Evolutionary conservation across 2,113 vertebrate genomes (phyloP).

Genomic region (Plestiodon gilberti): DNA sequence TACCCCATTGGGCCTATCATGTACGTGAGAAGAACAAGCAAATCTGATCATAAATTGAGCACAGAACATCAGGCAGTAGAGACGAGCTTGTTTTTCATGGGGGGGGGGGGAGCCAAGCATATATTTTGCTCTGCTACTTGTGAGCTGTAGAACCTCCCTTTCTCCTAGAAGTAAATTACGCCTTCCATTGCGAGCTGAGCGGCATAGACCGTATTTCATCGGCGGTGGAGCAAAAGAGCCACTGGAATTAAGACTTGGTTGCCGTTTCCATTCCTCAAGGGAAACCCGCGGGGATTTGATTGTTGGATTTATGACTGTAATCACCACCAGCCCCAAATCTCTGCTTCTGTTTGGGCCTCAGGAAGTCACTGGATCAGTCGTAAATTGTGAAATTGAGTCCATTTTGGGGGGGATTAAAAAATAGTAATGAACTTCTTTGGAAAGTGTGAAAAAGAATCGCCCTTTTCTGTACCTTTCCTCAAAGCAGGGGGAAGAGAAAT

Average conservation of each 20-base stretch:
- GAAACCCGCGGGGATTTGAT: background rate
- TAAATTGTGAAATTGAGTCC: rapidly evolving
- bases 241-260: rapidly evolving
- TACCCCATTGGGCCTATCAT: too few relatives aligned
- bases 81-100: rapidly evolving
- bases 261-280: rapidly evolving
- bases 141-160: rapidly evolving
- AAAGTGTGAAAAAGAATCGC: rapidly evolving
- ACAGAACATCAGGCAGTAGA: rapidly evolving
- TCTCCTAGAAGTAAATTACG: rapidly evolving
- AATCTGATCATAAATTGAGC: rapidly evolving
- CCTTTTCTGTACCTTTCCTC: too few relatives aligned
- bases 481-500: too few relatives aligned
- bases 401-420: background rate
- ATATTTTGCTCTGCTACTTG: rapidly evolving
- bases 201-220: rapidly evolving
- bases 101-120: rapidly evolving
- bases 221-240: rapidly evolving
- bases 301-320: rapidly evolving
- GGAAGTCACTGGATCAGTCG: rapidly evolving
- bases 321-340: rapidly evolving
- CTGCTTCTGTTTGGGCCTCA: rapidly evolving
- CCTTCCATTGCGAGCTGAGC: rapidly evolving
- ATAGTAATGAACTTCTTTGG: rapidly evolving
- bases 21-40: background rate